Base-by-base conservation (phyloP, 2,113 vertebrate species). In the Pteropus alecto region DNA sequence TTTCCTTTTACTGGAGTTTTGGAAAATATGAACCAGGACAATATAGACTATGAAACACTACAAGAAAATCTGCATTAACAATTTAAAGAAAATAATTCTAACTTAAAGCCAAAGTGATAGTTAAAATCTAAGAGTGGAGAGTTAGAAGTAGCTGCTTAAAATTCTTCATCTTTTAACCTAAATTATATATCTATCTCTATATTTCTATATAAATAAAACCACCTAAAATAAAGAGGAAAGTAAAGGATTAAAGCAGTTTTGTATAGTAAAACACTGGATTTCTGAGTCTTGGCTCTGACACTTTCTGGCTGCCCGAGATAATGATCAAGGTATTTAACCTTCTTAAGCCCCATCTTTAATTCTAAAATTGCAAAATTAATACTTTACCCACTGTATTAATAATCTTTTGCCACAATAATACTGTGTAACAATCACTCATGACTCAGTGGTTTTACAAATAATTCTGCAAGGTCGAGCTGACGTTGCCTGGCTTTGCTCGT, bases 1-100 rank as follows among this genome's bases (percentile, higher is more conserved):
- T 81, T 95, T 90, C 84, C 65, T 94, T 87, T 90, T 67, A 43
- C 90, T 73, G 54, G 81, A 94, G 46, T 96, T 97, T 96, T 77
- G 60, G 87, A 96, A 95, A 97, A 90, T 92, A 85, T 54, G 73
- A 95, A 87, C 38, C 54, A 38, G 76, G 84, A 51, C 70, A 74
- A 43, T 84, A 61, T 35, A 63, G 78, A 90, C 48, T 61, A 14
- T 58, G 79, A 58, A 60, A 43, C 15, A 71, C 84, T 43, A 81
- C 0, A 7, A 96, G 73, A 54, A 84, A 81, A 68, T 85, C 21
- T 4, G 15, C 7, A 4, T 85, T 79, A 95, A 60, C 84, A 92
- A 81, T 58, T 51, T 63, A 26, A 90, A 74, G 70, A 81, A 92
- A 90, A 71, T 61, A 71, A 81, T 74, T 70, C 54, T 51, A 60